Evolutionary conservation across 1,140 invertebrate species (phyloP), one percentile per base, ranked within the genome.

Genomic region (Antheraea pernyi): DNA sequence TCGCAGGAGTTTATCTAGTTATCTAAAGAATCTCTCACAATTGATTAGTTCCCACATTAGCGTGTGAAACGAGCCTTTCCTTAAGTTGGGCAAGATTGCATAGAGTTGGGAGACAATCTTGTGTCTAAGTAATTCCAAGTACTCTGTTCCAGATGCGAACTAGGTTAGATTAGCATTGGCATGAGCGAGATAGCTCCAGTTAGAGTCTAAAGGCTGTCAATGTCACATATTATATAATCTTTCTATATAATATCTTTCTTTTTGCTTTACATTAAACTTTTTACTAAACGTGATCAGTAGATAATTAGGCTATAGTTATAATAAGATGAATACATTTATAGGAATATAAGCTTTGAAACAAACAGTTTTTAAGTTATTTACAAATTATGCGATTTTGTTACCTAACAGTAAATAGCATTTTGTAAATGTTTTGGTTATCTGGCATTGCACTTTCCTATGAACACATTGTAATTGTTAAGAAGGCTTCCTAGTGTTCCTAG

Each of bases 101-200:
- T 13, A n/a, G 46, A 53, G 11, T n/a, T 13, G 46, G 13, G 46
- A n/a, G n/a, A 53, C 46, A 53, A 53, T 53, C 46, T 53, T 13
- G 11, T 36, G 62, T 39, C 59, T 67, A 59, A 66, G 59, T 48
- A 61, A 60, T 53, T 48, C 60, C 46, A 42, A 70, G 61, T 68
- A 58, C 62, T 68, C 58, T 70, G 65, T 65, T 71, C 68, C 63
- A 48, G 13, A 10, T 48, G 59, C 58, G 65, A 71, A 75, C 69
- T 71, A 36, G 69, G 72, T 72, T 72, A 72, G 67, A 74, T 77
- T 72, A 74, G 65, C 68, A 77, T 72, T 67, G 37, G 75, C 65
- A 53, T 19, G 75, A 68, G 59, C 3, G 70, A 61, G 71, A 70
- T 48, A 48, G 68, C 16, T 7, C 36, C 42, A 46, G 13, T 63